Evolutionary conservation across 2,888 invertebrate species (phyloP).

Genomic region (Agrochola lota): DNA sequence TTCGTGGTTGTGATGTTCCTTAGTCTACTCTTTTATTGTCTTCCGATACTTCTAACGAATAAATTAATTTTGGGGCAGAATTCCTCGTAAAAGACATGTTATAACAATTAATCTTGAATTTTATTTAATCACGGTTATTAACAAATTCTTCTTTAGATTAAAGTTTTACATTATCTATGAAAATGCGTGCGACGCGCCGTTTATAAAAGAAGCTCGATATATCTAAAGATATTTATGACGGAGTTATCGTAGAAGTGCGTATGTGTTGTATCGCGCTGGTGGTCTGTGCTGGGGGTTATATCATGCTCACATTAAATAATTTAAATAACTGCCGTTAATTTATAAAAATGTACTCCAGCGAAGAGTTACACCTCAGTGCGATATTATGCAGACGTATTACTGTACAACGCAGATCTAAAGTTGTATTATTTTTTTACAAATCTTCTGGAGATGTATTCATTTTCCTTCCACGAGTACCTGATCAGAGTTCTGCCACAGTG

Average conservation of each 20-base stretch:
- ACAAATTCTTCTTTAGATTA: constrained; percentile 75
- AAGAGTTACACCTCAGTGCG: constrained; percentile 6
- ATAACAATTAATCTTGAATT: constrained; percentile 74
- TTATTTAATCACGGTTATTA: constrained; percentile 77
- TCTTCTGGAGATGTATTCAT: constrained; percentile 68
- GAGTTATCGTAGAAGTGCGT: constrained; percentile 30
- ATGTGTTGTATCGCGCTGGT: constrained; percentile 30
- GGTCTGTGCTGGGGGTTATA: neutral
- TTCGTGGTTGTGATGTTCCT: constrained; percentile 86
- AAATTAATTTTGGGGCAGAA: constrained; percentile 86
- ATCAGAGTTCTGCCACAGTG: constrained; percentile 74
- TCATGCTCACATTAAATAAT: constrained; percentile 3
- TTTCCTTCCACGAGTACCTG: constrained; percentile 85
- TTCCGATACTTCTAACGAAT: constrained; percentile 82
- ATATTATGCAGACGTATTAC: constrained; percentile 29
- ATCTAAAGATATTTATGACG: constrained; percentile 56
- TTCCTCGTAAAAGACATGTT: constrained; percentile 89
- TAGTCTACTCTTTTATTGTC: constrained; percentile 82
- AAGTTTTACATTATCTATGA: constrained; percentile 67
- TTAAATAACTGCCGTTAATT: constrained; percentile 16
- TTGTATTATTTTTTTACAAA: constrained; percentile 61
- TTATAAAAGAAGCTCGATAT: constrained; percentile 72
- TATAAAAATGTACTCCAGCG: constrained; percentile 7
- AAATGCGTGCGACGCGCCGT: constrained; percentile 77
- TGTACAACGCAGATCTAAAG: constrained; percentile 43